Base-by-base conservation (phyloP, 2,888 invertebrate genomes). In the Metellina segmentata region DNA sequence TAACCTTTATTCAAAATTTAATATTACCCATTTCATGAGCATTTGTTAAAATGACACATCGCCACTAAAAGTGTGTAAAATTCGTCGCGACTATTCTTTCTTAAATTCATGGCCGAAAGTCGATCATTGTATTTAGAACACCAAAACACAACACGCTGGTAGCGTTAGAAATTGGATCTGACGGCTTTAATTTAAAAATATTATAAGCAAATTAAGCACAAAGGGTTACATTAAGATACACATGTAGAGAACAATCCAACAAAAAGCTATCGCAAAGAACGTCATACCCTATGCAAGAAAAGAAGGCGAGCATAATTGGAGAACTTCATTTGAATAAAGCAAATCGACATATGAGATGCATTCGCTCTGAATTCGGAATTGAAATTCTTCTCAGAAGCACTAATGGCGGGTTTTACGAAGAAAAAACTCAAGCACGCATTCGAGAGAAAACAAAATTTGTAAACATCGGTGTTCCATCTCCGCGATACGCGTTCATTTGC, bases 231-330 rank as follows among this genome's bases (percentile, higher is more conserved):
- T 61, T 16, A 61, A 61, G 9, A 61, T 61, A 61, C 11, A 61
- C 11, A 61, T 61, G 16, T 4, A 34, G 34, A 34, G 34, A 61
- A 61, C 61, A 61, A 61, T 61, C 13, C 61, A 61, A 61, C 11
- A 5, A 61, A 61, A 61, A 61, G 11, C 1, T 61, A 61, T 9
- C 9, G 16, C 16, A 16, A 61, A 61, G 9, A 61, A n/a, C 11
- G 19, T 16, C 81, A 19, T 88, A 88, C 88, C 19, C 19, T 48
- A 49, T 7, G 49, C 11, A 81, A 48, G 72, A 7, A 72, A 49
- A 88, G 16, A 8, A 88, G 81, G 19, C 81, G 88, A 53, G 81
- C 53, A 88, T 88, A 81, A 74, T 88, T 74, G 0, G 88, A 81
- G 81, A 81, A 81, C 88, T 88, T 88, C 88, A 88, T 88, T 19